phyloP scores from a whole-genome alignment of 2,797 vertebrate genomes.

The Saxicola maurus region DNA sequence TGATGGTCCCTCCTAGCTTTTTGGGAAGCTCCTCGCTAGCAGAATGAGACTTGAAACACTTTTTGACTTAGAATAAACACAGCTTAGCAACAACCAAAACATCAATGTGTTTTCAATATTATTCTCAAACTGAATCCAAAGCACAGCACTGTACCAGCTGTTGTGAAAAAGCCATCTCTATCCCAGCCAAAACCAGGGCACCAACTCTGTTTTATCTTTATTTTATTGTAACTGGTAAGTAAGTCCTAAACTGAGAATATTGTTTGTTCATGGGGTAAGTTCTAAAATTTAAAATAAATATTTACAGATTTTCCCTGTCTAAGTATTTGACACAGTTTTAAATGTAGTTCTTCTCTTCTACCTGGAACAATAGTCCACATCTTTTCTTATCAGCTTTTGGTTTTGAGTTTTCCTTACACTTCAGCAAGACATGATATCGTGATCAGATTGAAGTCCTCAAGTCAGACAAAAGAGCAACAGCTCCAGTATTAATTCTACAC shows the following conservation, averaged over 20 bases:
- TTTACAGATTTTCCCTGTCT: neutral
- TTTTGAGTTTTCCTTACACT: neutral
- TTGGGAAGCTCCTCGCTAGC: neutral
- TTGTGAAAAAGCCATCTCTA: neutral
- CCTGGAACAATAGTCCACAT: neutral
- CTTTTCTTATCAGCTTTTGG: neutral
- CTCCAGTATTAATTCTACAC: neutral
- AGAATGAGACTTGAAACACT: neutral
- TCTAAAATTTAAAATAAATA: neutral
- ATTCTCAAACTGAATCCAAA: neutral
- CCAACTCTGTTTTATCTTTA: neutral
- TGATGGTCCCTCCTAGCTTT: fast-evolving
- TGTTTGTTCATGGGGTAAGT: neutral
- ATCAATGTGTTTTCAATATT: neutral
- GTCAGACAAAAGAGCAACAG: neutral
- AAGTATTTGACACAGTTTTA: neutral
- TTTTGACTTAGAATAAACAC: neutral
- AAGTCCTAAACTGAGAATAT: neutral
- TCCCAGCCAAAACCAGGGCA: neutral
- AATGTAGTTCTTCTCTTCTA: neutral
- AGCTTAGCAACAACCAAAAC: neutral
- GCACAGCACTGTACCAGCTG: neutral
- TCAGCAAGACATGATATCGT: neutral
- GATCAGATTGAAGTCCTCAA: neutral
- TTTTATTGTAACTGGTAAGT: neutral